Conservation (phyloP, 2,888 invertebrate genomes). For the Agrochola circellaris region DNA sequence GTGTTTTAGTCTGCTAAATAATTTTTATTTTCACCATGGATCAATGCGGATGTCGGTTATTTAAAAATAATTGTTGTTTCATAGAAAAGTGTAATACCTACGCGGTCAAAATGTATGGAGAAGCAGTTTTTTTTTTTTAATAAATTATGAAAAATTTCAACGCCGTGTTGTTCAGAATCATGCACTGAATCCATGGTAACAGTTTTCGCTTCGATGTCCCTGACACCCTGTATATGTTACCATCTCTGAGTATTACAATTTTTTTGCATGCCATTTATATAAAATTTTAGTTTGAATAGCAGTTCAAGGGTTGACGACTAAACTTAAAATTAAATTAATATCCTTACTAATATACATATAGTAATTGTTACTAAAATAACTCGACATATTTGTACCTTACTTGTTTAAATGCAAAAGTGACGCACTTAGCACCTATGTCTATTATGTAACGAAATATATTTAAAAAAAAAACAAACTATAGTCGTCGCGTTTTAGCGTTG, state of each 20-base stretch:
- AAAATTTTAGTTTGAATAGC: not conserved
- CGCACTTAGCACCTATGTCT: slow-evolving; percentile 53
- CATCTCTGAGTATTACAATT: not conserved
- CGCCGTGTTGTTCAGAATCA: too few relatives aligned
- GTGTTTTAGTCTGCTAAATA: too few relatives aligned
- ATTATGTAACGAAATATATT: slow-evolving; percentile 11
- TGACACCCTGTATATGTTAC: too few relatives aligned
- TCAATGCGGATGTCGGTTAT: too few relatives aligned
- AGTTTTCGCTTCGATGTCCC: too few relatives aligned
- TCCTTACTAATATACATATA: slow-evolving; percentile 25
- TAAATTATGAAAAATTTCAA: too few relatives aligned
- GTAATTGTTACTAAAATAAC: not conserved
- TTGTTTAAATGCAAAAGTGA: slow-evolving; percentile 65
- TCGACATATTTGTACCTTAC: slow-evolving; percentile 62
- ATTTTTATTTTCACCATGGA: too few relatives aligned
- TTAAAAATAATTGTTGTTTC: too few relatives aligned
- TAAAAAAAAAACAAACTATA: not conserved
- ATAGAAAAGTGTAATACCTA: too few relatives aligned
- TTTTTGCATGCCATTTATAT: slow-evolving; percentile 9
- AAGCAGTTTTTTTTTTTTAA: too few relatives aligned
- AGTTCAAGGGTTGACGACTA: not conserved
- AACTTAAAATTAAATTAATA: slow-evolving; percentile 28
- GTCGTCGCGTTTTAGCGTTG: not conserved
- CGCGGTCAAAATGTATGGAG: too few relatives aligned
- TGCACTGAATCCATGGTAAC: too few relatives aligned